phyloP scores from a whole-genome alignment of 2,888 invertebrate genomes.

The Ectropis crepuscularia region DNA sequence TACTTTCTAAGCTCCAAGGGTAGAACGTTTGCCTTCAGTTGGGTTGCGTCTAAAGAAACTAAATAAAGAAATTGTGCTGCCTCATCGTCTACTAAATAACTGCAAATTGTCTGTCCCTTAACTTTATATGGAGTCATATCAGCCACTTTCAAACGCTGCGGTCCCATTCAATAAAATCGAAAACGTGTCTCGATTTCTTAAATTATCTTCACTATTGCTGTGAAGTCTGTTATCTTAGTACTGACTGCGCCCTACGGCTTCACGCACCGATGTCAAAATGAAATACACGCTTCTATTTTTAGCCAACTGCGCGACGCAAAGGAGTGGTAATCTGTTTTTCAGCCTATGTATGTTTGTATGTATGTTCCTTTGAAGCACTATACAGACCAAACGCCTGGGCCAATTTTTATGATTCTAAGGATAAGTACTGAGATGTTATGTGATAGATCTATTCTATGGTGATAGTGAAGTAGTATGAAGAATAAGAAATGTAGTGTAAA shows the following conservation, averaged over 20 bases:
- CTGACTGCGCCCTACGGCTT: slow-evolving; percentile 1
- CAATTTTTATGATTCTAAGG: too few relatives aligned
- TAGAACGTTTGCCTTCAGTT: slow-evolving; percentile 51
- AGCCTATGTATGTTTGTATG: too few relatives aligned
- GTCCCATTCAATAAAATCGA: slow-evolving; percentile 62
- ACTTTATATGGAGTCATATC: slow-evolving; percentile 59
- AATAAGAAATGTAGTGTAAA: too few relatives aligned
- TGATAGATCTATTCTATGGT: too few relatives aligned
- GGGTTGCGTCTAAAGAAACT: slow-evolving; percentile 57
- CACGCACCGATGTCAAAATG: too few relatives aligned
- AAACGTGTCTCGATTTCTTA: slow-evolving; percentile 53
- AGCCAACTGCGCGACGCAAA: background rate
- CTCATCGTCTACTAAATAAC: slow-evolving; percentile 70
- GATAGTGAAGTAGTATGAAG: too few relatives aligned
- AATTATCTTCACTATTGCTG: slow-evolving; percentile 44
- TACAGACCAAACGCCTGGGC: too few relatives aligned
- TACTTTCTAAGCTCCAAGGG: slow-evolving; percentile 14
- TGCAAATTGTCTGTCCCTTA: slow-evolving; percentile 60
- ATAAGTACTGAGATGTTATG: too few relatives aligned
- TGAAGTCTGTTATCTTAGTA: slow-evolving; percentile 36
- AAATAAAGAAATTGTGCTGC: slow-evolving; percentile 67
- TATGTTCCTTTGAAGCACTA: too few relatives aligned
- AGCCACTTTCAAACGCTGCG: slow-evolving; percentile 55
- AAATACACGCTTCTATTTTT: slow-evolving; percentile 6
- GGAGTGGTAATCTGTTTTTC: too few relatives aligned